Evolutionary conservation across 2,888 invertebrate species (phyloP), one percentile per base, ranked within the genome.

Genomic region (Agapostemon virescens): DNA sequence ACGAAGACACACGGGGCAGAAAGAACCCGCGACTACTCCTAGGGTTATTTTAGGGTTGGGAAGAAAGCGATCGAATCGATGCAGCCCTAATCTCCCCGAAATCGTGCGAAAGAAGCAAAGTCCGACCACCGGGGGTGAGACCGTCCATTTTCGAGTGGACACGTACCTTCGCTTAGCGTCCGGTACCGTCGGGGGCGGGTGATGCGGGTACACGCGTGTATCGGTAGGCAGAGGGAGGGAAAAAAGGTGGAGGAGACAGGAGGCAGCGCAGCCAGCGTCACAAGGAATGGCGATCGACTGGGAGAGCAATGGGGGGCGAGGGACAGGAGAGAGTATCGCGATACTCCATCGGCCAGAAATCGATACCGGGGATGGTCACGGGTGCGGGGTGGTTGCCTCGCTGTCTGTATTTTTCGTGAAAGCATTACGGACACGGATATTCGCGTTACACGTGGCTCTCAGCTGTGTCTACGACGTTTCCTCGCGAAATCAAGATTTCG

Each of bases 341-440:
- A 85, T 85, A 86, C 86, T 86, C 86, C 79, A 86, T 85, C 84
- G 89, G 89, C 81, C 85, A 88, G 89, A 88, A 90, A 90, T 90
- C 90, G 90, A 90, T 90, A 90, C 90, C 55, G 87, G 86, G 87
- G 85, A 86, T 83, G 87, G 85, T 82, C 86, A 86, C 84, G 85
- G 84, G 82, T 63, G 73, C 77, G 64, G 11, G 58, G 13, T 15
- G 40, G 68, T 11, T n/a, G n/a, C 33, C 71, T 75, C 80, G 71
- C 81, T 84, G 78, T 88, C 88, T 88, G 87, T 89, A 89, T 90
- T 90, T 91, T 90, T 90, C 90, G 86, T 87, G 86, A 90, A 89
- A 88, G 89, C 88, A 88, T 89, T 89, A 87, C 89, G 87, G 78
- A 80, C 90, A 88, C 83, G 86, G 82, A 78, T 78, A 82, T 74